phyloP scores from a whole-genome alignment of 2,888 invertebrate genomes.

The Yponomeuta cagnagella region DNA sequence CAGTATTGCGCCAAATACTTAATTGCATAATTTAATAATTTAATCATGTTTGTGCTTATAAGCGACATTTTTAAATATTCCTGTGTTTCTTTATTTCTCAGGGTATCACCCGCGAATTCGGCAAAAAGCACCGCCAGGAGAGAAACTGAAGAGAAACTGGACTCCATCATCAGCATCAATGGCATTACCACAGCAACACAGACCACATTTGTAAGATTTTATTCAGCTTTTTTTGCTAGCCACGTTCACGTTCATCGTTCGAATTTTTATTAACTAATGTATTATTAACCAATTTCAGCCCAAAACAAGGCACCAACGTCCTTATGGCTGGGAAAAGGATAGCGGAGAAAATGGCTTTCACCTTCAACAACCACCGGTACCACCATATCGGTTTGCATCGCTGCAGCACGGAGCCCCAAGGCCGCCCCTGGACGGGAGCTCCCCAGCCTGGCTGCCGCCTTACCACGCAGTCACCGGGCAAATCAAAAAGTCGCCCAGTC shows the following conservation, averaged over 20 bases:
- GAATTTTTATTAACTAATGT: background rate
- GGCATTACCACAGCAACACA: conserved; percentile 81
- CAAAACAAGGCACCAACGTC: conserved; percentile 84
- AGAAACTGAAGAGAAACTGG: conserved; percentile 56
- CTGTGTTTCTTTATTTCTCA: conserved; percentile 34
- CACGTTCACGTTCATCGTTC: background rate
- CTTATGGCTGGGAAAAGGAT: conserved; percentile 83
- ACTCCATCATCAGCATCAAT: conserved; percentile 66
- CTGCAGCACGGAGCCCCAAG: conserved; percentile 76
- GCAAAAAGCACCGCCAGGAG: conserved; percentile 68
- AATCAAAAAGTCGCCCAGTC: conserved; percentile 54
- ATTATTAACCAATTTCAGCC: conserved; percentile 69
- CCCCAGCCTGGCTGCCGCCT: conserved; percentile 61
- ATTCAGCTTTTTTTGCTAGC: conserved; percentile 11
- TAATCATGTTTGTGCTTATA: no score
- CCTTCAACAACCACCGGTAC: conserved; percentile 75
- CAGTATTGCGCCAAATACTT: no score
- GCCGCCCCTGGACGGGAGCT: conserved; percentile 48
- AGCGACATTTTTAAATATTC: background rate
- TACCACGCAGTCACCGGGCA: conserved; percentile 42
- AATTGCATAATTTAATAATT: no score
- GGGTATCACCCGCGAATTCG: conserved; percentile 83
- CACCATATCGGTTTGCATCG: conserved; percentile 80
- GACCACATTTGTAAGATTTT: conserved; percentile 83
- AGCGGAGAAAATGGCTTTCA: conserved; percentile 50